Evolutionary conservation across 2,888 invertebrate genomes (phyloP), one percentile per base, ranked within the genome.

Genomic region (Trisateles emortualis): DNA sequence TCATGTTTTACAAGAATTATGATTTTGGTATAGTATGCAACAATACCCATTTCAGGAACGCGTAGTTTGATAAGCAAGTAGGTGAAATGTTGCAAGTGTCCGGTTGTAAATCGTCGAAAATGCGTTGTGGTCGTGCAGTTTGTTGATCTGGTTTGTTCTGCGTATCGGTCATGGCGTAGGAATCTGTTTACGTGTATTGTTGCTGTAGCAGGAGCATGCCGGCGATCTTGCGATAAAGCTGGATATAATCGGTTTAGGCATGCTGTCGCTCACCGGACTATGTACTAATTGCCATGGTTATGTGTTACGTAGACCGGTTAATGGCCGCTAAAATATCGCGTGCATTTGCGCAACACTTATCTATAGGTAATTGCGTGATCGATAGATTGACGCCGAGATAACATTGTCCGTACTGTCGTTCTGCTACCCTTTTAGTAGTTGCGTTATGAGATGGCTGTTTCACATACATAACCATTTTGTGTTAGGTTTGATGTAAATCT

Each of bases 251-350:
- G 82, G 81, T 83, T 91, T 88, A 87, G 84, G 81, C 81, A 85
- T 86, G 87, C 87, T 86, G 88, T 90, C 88, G 86, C 84, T 91
- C 88, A 89, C 80, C 64, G 78, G 79, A 77, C 84, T 84, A 84
- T 84, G 84, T 84, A 83, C 87, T 90, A 89, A 91, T 90, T 89
- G 88, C 85, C 77, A 78, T 78, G 83, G 81, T 78, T 84, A 81
- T 86, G 79, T 85, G 84, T 84, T 84, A 83, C 78, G 81, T 79
- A 76, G 76, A 79, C 82, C 81, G 84, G 80, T 82, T 83, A 83
- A 83, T 85, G 80, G 79, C 75, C 70, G 78, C 79, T 85, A 81
- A 87, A 86, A 82, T 86, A 87, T 85, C 75, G 80, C 77, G 67
- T 72, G 78, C 79, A 76, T 82, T 88, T 86, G 76, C 81, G 82